Evolutionary conservation across 2,113 vertebrate species (phyloP), one percentile per base, ranked within the genome.

Genomic region (Penelope pileata): DNA sequence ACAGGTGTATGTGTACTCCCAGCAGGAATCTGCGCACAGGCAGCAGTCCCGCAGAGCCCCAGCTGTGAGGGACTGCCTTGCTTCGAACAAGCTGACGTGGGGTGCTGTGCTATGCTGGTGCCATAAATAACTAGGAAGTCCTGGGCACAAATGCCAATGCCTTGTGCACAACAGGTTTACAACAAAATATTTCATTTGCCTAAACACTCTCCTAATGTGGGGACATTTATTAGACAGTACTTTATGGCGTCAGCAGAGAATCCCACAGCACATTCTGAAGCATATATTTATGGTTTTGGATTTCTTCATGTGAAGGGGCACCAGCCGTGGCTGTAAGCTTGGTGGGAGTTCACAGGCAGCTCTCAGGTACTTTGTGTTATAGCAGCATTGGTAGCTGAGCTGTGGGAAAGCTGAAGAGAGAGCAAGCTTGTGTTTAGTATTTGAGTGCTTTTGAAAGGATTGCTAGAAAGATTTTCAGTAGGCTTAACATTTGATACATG

Each of bases 51-150:
- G 15, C 64, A 66, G 66, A 58, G 18, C 23, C 45, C 45, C 54
- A 77, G 36, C 68, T 38, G 2, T 34, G 13, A 51, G 34, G 45
- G 48, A 30, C 29, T 42, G 23, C 51, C 26, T 10, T 34, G 8
- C 36, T 40, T 21, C 59, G 51, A 30, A 38, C n/a, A 69, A 58
- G 47, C 18, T 36, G 17, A 58, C 0, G 0, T 21, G 23, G 34
- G 17, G 17, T 27, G 23, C 42, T 64, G 63, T 73, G 58, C 75
- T 88, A 40, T 4, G 4, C 43, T 47, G 53, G 22, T 68, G 72
- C 58, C 58, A 19, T 7, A 72, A 22, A 29, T 32, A 74, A 82
- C n/a, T 45, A 47, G 51, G 87, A 56, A 83, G 30, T 24, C 36
- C 66, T 4, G 3, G 32, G 16, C 81, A 90, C 51, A 60, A 43